These are phyloP conservation scores for Lepidotrigona ventralis DNA, from an alignment of 1,140 invertebrate species.

Conservation along the genomic window DNA sequence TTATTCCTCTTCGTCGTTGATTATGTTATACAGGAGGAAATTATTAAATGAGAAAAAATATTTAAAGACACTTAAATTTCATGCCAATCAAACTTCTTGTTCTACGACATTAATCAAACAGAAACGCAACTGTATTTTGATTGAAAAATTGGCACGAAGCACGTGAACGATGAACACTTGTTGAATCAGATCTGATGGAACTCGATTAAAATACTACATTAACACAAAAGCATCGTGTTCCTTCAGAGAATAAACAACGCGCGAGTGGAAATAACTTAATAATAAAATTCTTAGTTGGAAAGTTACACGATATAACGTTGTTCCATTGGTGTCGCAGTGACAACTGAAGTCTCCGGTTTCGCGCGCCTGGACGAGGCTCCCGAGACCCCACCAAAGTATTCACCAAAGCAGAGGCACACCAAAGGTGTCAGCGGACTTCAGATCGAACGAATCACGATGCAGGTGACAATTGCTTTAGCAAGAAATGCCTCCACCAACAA, in stretches of 20 bases:
- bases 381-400: slow-evolving; percentile 61
- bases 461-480: slow-evolving; percentile 41
- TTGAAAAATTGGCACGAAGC: too few relatives aligned
- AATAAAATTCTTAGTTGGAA: neutral
- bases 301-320: slow-evolving; percentile 15
- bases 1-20: neutral
- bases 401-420: slow-evolving; percentile 42
- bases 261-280: neutral
- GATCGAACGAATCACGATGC: slow-evolving; percentile 34
- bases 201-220: neutral
- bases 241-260: neutral
- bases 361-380: slow-evolving; percentile 47
- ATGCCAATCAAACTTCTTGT: neutral
- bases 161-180: slow-evolving; percentile 7
- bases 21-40: neutral
- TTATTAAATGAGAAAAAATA: neutral
- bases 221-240: neutral
- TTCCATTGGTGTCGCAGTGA: slow-evolving; percentile 62
- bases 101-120: too few relatives aligned
- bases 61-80: neutral
- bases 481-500: slow-evolving; percentile 2
- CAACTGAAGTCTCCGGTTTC: slow-evolving; percentile 64
- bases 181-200: neutral
- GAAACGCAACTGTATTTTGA: neutral
- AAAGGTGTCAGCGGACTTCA: slow-evolving; percentile 59